Evolutionary conservation across 2,797 vertebrate species (phyloP), one percentile per base, ranked within the genome.

Genomic region (Sebastes steindachneri): DNA sequence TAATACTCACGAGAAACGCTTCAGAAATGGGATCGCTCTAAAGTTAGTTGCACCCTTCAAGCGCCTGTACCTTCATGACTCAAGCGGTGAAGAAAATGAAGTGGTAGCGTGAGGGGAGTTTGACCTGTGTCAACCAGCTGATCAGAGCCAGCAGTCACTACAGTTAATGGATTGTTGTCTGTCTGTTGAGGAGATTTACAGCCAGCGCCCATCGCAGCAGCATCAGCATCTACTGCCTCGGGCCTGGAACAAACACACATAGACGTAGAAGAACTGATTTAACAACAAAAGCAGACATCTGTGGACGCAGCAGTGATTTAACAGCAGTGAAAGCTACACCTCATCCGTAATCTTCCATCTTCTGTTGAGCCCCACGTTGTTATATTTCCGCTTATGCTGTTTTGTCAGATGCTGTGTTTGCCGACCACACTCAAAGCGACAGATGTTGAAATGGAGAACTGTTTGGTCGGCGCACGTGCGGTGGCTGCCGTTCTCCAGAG

Each of bases 151-250:
- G 28, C 79, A 48, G 75, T 77, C 67, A 19, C 75, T n/a, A 9
- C 77, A 58, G 51, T 25, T 92, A 87, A 88, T 85, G 84, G 88
- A 86, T 77, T 54, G 70, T 55, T 85, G 84, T 84, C 75, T 62
- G 74, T 84, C 48, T 63, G 41, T 83, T 69, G 68, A 37, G 77
- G 58, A 86, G 80, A 87, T 86, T 88, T 87, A 83, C 65, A 70
- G 79, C 66, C 65, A 21, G 63, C 73, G 65, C 48, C 73, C 67
- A 48, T 77, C 79, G 7, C 70, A 11, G 68, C 19, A 69, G 28
- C 77, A 15, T 68, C 64, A 71, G 64, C 86, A 65, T 77, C 76
- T 77, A 84, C 26, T 12, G 65, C 67, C 55, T 58, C 28, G 51
- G 8, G 73, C 73, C 54, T 17, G 25, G 7, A 59, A n/a, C 79